phyloP scores from a whole-genome alignment of 2,797 vertebrate species.

The Potorous gilbertii region DNA sequence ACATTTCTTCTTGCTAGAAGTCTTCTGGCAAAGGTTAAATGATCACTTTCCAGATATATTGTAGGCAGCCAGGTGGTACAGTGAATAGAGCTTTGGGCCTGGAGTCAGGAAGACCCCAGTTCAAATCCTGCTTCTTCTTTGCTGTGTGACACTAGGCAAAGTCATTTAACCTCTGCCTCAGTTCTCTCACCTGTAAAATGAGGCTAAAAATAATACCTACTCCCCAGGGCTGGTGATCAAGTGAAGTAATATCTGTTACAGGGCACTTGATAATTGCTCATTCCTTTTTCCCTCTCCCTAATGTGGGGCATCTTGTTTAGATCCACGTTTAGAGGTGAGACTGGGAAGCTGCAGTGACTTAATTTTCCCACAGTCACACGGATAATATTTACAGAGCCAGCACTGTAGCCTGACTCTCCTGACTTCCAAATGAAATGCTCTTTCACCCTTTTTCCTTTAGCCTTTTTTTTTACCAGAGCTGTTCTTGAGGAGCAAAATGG shows the following conservation, averaged over 20 bases:
- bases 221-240: neutral
- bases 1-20: neutral
- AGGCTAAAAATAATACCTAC: neutral
- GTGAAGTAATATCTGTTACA: neutral
- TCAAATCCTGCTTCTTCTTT: neutral
- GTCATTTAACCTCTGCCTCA: neutral
- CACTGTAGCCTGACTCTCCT: neutral
- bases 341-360: neutral
- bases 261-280: neutral
- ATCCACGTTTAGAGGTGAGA: neutral
- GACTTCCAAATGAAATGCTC: neutral
- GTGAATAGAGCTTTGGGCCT: neutral
- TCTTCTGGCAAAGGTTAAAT: neutral
- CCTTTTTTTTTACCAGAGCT: neutral
- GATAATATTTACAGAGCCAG: neutral
- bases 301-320: neutral
- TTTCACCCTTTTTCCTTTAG: neutral
- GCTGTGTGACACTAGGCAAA: neutral
- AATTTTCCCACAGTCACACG: neutral
- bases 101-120: neutral
- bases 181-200: neutral
- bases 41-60: neutral
- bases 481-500: neutral
- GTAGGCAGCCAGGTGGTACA: neutral
- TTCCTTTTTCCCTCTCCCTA: neutral